Base-by-base conservation (phyloP, 2,113 vertebrate species). In the Laticauda laticaudata region DNA sequence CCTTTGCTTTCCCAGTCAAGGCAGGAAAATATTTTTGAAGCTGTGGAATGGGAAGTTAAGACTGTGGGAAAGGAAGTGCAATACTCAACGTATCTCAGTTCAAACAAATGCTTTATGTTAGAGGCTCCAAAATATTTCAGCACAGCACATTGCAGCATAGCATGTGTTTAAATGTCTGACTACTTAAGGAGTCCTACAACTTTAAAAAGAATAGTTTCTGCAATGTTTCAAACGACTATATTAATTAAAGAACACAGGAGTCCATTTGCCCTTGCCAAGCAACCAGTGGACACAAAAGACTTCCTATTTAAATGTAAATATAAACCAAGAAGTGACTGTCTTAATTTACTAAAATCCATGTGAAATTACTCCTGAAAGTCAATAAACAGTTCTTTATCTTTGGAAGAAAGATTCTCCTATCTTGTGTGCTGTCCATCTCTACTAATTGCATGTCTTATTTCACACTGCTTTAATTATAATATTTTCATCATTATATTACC, bases 51-150 rank as follows among this genome's bases (percentile, higher is more conserved):
- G 61, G 75, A 97, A 97, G 61, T 88, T 90, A 92, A 92, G 95
- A 96, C 95, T 97, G 97, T 97, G 97, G 96, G 97, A 97, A 97
- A 96, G 96, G 97, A 97, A 97, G 95, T 85, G 11, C 90, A 95
- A 92, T 89, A 94, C 95, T 93, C 91, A 94, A 59, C 89, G 85
- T 90, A 95, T 97, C 96, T 95, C 97, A 97, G 92, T 93, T 94
- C 95, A 96, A 96, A 96, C 51, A 93, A 92, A 93, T 86, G 34
- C 54, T 94, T 95, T 91, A 93, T 95, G 88, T 94, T 87, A 94
- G 94, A 94, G 91, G 94, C 91, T 93, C 88, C 48, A 92, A 61
- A 88, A 95, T 81, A 81, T 95, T 92, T 34, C 75, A 81, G 34
- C 18, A 21, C 75, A 81, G 34, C 75, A 21, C 43, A 81, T 23